Base-by-base conservation (phyloP, 2,113 vertebrate species). In the Dromiciops gliroides region DNA sequence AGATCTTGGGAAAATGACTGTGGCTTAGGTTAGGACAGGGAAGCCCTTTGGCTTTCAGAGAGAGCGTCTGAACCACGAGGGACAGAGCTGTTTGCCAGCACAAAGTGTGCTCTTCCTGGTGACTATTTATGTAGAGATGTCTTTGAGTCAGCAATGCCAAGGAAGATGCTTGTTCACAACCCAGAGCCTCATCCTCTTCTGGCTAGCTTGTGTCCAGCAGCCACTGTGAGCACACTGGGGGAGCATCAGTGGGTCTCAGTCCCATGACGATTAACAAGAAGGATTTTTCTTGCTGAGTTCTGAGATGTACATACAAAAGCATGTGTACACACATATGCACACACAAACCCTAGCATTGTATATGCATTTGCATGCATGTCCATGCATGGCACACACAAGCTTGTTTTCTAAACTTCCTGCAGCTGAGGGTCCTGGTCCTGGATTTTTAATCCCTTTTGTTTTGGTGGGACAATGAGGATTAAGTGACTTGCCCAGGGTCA, bases 131-230 rank as follows among this genome's bases (percentile, higher is more conserved):
- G 24, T 6, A 23, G 5, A 89, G 26, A 94, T 95, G 75, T 47
- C 52, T 95, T 96, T 93, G 89, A 96, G 48, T 90, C 89, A 88
- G 37, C 6, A 12, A 14, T 37, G 37, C 31, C 31, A 67, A 67
- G 56, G 28, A 14, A 28, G 12, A 67, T 31, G 89, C 44, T 14
- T 91, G 89, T 92, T 94, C 91, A 49, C 91, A 96, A 90, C 47
- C 3, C 28, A 16, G 0, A 52, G 16, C 24, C 28, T 60, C 51
- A 92, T 90, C 37, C 37, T 60, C 12, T 3, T 37, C 48, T 51
- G 12, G 92, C 50, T 94, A 56, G 4, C n/a, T 91, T 51, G 4
- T 91, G 89, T 95, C 94, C 93, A 92, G 53, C 92, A 51, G 51
- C 8, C 49, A 50, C 48, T 7, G 51, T 52, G 52, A 53, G 24